These are phyloP conservation scores for Drosophila santomea DNA, from an alignment of 1,140 invertebrate species.

Conservation along the genomic window DNA sequence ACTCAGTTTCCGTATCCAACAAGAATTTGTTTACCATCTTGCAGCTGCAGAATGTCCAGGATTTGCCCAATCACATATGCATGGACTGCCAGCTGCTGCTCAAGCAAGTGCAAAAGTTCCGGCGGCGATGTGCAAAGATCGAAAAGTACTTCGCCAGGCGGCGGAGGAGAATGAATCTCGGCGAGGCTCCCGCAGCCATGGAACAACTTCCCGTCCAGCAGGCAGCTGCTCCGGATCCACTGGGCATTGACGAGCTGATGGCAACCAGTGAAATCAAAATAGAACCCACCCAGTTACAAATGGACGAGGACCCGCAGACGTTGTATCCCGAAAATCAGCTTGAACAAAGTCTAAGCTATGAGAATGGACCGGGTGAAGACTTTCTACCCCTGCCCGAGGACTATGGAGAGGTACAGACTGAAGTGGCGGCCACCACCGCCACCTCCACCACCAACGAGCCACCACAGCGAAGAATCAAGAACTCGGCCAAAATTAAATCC, in stretches of 20 bases:
- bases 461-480: not conserved
- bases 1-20: not conserved
- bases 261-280: constrained; percentile 13
- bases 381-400: constrained; percentile 21
- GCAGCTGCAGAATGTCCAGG: constrained; percentile 48
- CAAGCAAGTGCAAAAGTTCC: constrained; percentile 50
- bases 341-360: constrained; percentile 4
- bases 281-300: constrained; percentile 10
- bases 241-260: constrained; percentile 44
- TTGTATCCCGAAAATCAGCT: constrained; percentile 6
- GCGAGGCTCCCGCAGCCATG: not conserved
- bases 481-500: constrained; percentile 5
- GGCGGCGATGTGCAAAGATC: constrained; percentile 59
- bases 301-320: not conserved
- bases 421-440: not conserved
- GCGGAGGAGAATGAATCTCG: constrained; percentile 18
- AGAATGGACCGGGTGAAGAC: constrained; percentile 4
- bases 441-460: not conserved
- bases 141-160: constrained; percentile 50
- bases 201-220: constrained; percentile 15
- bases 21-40: constrained; percentile 4
- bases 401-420: constrained; percentile 24
- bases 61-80: constrained; percentile 48
- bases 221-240: constrained; percentile 34
- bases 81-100: constrained; percentile 50